Percentiles rank a stretch among this genome's conserved stretches.
These are phyloP conservation scores for Aleiodes leptofemur DNA, from an alignment of 2,888 invertebrate genomes.

Conservation along the genomic window DNA sequence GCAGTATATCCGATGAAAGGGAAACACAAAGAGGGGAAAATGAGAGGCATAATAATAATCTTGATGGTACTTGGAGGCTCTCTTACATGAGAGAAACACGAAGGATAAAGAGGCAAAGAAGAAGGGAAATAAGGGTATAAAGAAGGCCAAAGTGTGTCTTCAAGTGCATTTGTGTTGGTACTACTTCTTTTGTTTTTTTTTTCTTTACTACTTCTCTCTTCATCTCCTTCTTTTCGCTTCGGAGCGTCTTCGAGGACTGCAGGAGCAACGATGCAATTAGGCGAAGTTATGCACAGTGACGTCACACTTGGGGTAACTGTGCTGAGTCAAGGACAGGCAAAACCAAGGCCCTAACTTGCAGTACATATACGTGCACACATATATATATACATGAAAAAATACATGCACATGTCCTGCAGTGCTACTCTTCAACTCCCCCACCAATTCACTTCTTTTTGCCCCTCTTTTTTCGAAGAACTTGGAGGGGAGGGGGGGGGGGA, in stretches of 20 bases:
- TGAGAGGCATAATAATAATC: slow-evolving; percentile 26
- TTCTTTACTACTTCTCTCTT: slow-evolving; percentile 35
- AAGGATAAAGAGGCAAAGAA: background rate
- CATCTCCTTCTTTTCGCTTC: no score
- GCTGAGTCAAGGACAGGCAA: slow-evolving; percentile 75
- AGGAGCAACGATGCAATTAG: slow-evolving; percentile 74
- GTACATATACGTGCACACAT: background rate
- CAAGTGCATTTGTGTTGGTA: slow-evolving; percentile 32
- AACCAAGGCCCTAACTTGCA: slow-evolving; percentile 68
- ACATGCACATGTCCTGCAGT: slow-evolving; percentile 34
- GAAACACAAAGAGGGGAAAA: slow-evolving; percentile 31
- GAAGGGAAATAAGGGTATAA: slow-evolving; percentile 14
- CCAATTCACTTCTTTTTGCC: slow-evolving; percentile 19
- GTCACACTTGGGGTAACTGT: slow-evolving; percentile 75
- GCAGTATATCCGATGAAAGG: slow-evolving; percentile 39
- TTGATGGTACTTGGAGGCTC: background rate
- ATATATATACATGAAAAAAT: background rate
- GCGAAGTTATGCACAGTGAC: slow-evolving; percentile 75
- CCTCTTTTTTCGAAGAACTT: background rate
- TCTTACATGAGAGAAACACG: background rate
- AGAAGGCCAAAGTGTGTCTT: slow-evolving; percentile 29
- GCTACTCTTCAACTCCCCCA: slow-evolving; percentile 35
- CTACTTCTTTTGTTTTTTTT: slow-evolving; percentile 35
- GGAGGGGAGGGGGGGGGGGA: background rate
- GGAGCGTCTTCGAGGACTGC: slow-evolving; percentile 39